Conservation (phyloP, 1,140 invertebrate genomes). For the Drosophila busckii region DNA sequence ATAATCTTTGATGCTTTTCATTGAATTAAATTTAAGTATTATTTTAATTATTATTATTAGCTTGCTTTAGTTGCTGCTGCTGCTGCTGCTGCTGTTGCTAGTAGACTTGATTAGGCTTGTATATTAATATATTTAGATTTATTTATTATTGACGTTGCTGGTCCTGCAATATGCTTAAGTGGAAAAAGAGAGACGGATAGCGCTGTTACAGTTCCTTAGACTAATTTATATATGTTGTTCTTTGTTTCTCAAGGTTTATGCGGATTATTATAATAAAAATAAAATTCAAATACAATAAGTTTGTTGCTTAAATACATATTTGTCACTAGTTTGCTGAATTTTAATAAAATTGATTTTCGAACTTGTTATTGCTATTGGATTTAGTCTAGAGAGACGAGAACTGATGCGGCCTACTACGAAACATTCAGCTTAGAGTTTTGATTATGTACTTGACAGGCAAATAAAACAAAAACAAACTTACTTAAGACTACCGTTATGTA, state of each 20-base stretch:
- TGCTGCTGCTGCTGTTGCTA: conserved; percentile 12
- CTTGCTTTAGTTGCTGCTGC: conserved; percentile 3
- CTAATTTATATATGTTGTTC: conserved; percentile 3
- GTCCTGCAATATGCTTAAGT: conserved; percentile 51
- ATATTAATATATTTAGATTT: conserved; percentile 6
- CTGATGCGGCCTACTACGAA: too few relatives aligned
- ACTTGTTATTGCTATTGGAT: conserved; percentile 3
- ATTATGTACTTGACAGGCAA: conserved; percentile 6
- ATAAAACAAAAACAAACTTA: not conserved
- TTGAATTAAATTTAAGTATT: conserved; percentile 27
- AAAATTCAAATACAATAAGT: not conserved
- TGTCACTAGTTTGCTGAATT: not conserved
- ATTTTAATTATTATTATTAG: not conserved
- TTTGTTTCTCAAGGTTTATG: conserved; percentile 24
- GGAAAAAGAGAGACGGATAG: too few relatives aligned
- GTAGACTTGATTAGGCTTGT: conserved; percentile 8
- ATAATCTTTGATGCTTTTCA: conserved; percentile 15
- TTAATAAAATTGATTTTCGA: conserved; percentile 1
- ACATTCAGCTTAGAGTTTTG: not conserved
- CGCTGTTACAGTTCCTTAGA: too few relatives aligned
- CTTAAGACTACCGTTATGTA: conserved; percentile 1
- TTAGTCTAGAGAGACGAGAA: too few relatives aligned
- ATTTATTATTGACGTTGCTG: conserved; percentile 28
- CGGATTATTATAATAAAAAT: conserved; percentile 13
- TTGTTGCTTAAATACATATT: not conserved